Conservation (phyloP, 2,113 vertebrate species). For the Diphyllodes magnificus region DNA sequence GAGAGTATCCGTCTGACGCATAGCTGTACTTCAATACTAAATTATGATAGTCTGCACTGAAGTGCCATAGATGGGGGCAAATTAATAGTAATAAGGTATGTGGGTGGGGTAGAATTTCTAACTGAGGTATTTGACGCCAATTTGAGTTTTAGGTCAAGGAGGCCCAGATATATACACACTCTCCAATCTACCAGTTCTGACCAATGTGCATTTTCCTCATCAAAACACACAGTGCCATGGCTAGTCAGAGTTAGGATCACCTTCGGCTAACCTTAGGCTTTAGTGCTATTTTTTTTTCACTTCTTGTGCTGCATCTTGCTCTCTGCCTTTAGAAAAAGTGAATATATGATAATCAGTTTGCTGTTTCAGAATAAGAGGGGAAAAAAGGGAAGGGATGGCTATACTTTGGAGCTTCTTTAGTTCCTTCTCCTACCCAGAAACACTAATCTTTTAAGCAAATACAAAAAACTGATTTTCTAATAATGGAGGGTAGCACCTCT, state of each 20-base stretch:
- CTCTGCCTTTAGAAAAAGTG: not conserved
- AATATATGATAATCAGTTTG: not conserved
- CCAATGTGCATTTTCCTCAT: not conserved
- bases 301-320: not conserved
- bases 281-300: not conserved
- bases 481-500: not conserved
- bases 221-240: not conserved
- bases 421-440: not conserved
- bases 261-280: slow-evolving; percentile 13
- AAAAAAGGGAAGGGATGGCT: not conserved
- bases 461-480: not conserved
- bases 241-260: not conserved
- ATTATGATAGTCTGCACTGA: not conserved
- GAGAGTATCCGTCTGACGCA: not conserved
- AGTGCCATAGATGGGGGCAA: not conserved
- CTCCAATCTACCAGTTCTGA: not conserved
- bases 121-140: not conserved
- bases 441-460: not conserved
- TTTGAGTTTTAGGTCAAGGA: not conserved
- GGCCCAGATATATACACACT: not conserved
- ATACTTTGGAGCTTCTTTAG: not conserved
- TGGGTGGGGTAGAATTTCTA: not conserved
- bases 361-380: not conserved
- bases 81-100: not conserved
- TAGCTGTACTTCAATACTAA: not conserved